phyloP scores from a whole-genome alignment of 2,888 invertebrate genomes.

The Exephanes ischioxanthus region DNA sequence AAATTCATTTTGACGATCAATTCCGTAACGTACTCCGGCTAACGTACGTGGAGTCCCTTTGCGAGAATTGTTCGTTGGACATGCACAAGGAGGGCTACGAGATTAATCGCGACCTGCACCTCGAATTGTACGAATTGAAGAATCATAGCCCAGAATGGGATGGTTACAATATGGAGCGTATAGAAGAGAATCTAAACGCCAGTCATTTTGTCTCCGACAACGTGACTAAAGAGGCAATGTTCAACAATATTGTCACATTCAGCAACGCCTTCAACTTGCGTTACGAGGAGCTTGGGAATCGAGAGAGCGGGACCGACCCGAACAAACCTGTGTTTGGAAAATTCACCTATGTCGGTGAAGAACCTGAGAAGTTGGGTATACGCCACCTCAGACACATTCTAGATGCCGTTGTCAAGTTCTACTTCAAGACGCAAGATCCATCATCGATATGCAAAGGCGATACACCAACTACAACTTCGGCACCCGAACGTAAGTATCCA shows the following conservation, averaged over 20 bases:
- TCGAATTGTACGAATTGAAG: neutral
- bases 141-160: neutral
- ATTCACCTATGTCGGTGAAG: conserved; percentile 22
- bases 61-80: conserved; percentile 1
- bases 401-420: conserved; percentile 2
- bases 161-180: neutral
- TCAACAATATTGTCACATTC: neutral
- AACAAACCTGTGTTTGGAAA: conserved; percentile 5
- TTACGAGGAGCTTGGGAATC: conserved; percentile 4
- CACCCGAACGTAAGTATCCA: neutral
- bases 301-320: neutral
- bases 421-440: conserved; percentile 24
- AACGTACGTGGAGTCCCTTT: neutral
- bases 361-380: neutral
- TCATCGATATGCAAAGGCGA: neutral
- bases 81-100: conserved; percentile 1
- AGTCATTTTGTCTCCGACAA: too few species aligned
- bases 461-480: neutral
- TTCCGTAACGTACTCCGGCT: neutral
- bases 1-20: neutral
- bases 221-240: too few species aligned
- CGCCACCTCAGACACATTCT: conserved; percentile 41
- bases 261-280: neutral
- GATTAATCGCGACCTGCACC: conserved; percentile 8
- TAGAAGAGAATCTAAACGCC: neutral